Conservation (phyloP, 2,113 vertebrate species). For the Pampusana beccarii region DNA sequence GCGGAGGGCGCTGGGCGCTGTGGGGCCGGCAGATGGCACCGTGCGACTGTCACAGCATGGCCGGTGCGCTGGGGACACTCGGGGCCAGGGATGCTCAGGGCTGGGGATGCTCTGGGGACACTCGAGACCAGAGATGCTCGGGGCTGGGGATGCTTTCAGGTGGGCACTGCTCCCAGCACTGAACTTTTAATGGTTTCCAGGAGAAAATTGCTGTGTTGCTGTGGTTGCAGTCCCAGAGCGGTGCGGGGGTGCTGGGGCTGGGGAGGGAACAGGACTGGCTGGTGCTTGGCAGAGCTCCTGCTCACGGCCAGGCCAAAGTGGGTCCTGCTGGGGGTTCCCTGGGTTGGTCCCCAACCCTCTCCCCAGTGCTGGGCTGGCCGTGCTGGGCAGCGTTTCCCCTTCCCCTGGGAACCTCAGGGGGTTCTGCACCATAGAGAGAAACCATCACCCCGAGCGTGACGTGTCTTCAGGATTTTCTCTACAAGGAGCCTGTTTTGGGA, state of each 20-base stretch:
- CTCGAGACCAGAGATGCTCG: rapidly evolving
- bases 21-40: slow-evolving; percentile 47
- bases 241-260: rapidly evolving
- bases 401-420: rapidly evolving
- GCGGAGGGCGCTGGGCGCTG: neutral
- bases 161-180: neutral
- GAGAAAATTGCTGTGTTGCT: neutral
- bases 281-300: too few species aligned
- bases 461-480: neutral
- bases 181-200: neutral
- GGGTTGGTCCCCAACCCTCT: neutral
- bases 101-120: neutral
- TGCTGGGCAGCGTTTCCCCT: rapidly evolving
- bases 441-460: rapidly evolving
- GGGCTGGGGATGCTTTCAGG: neutral
- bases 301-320: too few species aligned
- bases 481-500: neutral
- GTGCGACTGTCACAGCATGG: neutral
- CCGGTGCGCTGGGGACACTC: neutral
- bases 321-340: too few species aligned
- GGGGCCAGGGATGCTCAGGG: neutral
- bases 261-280: neutral
- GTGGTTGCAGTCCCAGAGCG: rapidly evolving
- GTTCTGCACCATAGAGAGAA: neutral
- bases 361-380: rapidly evolving